These are phyloP conservation scores for Cheilosia urbana DNA, from an alignment of 2,888 invertebrate genomes.

Conservation along the genomic window DNA sequence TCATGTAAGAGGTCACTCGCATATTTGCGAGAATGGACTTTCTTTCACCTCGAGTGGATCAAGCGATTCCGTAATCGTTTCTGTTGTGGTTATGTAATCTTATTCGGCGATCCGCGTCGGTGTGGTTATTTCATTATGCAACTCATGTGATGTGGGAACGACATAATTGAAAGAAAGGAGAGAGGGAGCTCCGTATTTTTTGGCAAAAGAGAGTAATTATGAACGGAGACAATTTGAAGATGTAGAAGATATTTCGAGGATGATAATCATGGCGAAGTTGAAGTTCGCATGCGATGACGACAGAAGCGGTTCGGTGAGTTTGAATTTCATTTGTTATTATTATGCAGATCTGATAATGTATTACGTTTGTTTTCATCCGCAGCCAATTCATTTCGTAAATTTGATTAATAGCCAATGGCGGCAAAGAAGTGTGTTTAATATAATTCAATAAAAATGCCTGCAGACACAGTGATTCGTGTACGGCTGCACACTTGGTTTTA, in stretches of 20 bases:
- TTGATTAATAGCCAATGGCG: too few species aligned
- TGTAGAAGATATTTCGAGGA: not conserved
- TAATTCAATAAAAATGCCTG: too few species aligned
- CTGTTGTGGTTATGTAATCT: constrained; percentile 19
- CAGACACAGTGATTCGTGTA: too few species aligned
- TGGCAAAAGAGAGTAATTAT: not conserved
- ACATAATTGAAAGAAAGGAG: not conserved
- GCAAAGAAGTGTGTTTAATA: too few species aligned
- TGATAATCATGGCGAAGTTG: not conserved
- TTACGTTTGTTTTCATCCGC: too few species aligned
- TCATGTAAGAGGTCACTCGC: constrained; percentile 38
- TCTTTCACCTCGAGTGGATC: constrained; percentile 58
- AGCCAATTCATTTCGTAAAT: too few species aligned
- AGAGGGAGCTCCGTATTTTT: not conserved
- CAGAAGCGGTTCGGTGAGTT: not conserved
- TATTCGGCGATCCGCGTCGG: constrained; percentile 48
- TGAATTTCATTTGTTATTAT: not conserved
- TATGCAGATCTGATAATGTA: not conserved
- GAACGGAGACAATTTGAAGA: constrained; percentile 1
- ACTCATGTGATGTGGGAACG: constrained; percentile 9
- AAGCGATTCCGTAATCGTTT: constrained; percentile 54
- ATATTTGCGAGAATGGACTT: constrained; percentile 35
- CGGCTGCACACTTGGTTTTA: too few species aligned
- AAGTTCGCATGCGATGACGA: not conserved
- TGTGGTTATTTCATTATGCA: constrained; percentile 44